These are phyloP conservation scores for Harpagifer antarcticus DNA, from an alignment of 2,797 vertebrate genomes.

Conservation along the genomic window DNA sequence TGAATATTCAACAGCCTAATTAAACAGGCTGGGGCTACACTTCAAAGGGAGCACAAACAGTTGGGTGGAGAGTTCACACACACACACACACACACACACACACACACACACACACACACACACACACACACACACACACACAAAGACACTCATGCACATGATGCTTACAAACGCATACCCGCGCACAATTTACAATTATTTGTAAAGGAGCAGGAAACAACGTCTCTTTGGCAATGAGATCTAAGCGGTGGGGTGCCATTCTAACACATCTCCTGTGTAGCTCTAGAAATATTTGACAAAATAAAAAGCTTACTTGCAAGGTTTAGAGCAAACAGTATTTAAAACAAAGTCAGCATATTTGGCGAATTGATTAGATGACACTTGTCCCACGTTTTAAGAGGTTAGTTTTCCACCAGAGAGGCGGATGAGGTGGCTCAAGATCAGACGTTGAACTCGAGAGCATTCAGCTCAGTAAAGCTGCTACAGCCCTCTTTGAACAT, in stretches of 20 bases:
- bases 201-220: constrained; percentile 37
- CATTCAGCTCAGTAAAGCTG: constrained; percentile 52
- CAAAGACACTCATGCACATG: constrained; percentile 8
- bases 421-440: constrained; percentile 46
- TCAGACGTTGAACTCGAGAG: constrained; percentile 63
- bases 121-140: constrained; percentile 40
- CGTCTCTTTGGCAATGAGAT: constrained; percentile 14
- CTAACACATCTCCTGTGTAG: not conserved
- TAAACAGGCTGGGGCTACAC: constrained; percentile 64
- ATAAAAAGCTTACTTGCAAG: constrained; percentile 10
- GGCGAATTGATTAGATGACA: constrained; percentile 23
- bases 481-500: constrained; percentile 65
- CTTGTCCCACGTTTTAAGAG: constrained; percentile 2
- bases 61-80: constrained; percentile 57
- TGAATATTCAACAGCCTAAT: constrained; percentile 82
- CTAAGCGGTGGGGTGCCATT: constrained; percentile 3
- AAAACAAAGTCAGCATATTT: not conserved
- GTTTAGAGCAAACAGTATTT: constrained; percentile 8
- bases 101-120: constrained; percentile 41
- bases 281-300: not conserved
- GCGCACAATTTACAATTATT: constrained; percentile 27
- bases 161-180: constrained; percentile 2
- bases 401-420: constrained; percentile 40
- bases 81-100: constrained; percentile 38
- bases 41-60: constrained; percentile 73